Evolutionary conservation across 2,797 vertebrate genomes (phyloP), one percentile per base, ranked within the genome.

Genomic region (Eidolon dupreanum): DNA sequence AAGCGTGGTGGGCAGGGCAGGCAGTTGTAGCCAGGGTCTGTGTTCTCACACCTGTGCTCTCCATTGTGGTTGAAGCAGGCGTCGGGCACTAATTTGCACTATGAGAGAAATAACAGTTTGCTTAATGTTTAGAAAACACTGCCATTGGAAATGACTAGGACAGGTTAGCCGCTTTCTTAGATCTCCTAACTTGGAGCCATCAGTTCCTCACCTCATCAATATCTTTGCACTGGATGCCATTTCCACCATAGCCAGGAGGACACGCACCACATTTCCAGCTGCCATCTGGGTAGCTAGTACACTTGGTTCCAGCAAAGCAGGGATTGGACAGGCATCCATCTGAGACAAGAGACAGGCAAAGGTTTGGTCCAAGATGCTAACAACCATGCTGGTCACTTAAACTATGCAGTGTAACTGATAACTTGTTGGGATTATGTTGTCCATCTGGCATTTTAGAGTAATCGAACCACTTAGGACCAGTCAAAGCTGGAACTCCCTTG

Each of bases 251-350:
- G 85, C 99, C 99, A 59, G 98, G 75, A 41, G 99, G 99, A 97
- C 99, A 99, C 55, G 98, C 98, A 43, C 99, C 99, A 93, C 99
- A 99, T 79, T 97, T 99, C 99, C 99, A 99, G 89, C 99, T 99
- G 59, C 99, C 99, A 41, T 99, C 99, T 7, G 98, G 98, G 94
- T 99, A 99, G 90, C 99, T 99, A 49, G 98, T 99, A 98, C 99
- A 99, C 1, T 98, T 98, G 84, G 99, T 71, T 8, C 99, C 99
- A 0, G 99, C 98, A 97, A 99, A 99, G 98, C 99, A 99, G 31
- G 99, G 99, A 94, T 99, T 99, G 93, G 99, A 99, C 79, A 99
- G 98, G 95, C 99, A 99, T 41, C 99, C 99, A 96, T 99, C 99
- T 99, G 98, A 88, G 90, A 97, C 61, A 95, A 77, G 46, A 90